These are phyloP conservation scores for Avahi laniger DNA, from an alignment of 2,797 vertebrate genomes.

Conservation along the genomic window DNA sequence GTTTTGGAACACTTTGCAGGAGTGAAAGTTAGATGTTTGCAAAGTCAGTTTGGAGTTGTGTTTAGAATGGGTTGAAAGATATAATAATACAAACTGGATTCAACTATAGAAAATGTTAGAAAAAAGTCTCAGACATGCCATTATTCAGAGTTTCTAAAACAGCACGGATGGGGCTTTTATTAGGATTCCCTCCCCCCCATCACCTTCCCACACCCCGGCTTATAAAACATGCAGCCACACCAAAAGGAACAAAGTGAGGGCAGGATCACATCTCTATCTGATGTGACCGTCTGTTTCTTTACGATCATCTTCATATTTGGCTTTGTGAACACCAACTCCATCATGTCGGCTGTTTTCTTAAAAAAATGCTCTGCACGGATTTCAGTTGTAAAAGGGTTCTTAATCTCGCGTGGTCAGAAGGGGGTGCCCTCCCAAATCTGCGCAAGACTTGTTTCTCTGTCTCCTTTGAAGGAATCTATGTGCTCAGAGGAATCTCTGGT, in stretches of 20 bases:
- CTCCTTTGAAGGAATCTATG: not conserved
- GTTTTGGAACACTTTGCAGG: constrained; percentile 66
- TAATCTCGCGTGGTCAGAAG: not conserved
- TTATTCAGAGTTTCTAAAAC: constrained; percentile 64
- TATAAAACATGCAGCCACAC: constrained; percentile 57
- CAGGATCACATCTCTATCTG: not conserved
- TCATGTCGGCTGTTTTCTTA: not conserved
- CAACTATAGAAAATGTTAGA: constrained; percentile 43
- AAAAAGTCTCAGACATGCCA: not conserved
- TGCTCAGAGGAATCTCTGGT: not conserved
- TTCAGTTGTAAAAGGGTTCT: not conserved
- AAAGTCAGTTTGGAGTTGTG: constrained; percentile 54
- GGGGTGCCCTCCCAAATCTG: not conserved
- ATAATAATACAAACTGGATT: constrained; percentile 50
- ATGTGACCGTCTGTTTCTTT: not conserved
- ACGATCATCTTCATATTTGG: constrained; percentile 27
- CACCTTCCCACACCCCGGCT: not conserved
- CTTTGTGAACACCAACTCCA: not conserved
- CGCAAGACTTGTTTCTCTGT: not conserved
- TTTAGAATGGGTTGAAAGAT: constrained; percentile 58
- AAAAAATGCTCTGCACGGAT: not conserved
- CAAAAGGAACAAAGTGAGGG: constrained; percentile 52
- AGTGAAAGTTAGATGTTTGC: constrained; percentile 66
- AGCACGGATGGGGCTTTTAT: not conserved
- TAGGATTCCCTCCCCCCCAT: not conserved